A percentile compares a stretch with the other conserved stretches of the same genome.
phyloP scores from a whole-genome alignment of 2,888 invertebrate species.

The Polydrusus cervinus region DNA sequence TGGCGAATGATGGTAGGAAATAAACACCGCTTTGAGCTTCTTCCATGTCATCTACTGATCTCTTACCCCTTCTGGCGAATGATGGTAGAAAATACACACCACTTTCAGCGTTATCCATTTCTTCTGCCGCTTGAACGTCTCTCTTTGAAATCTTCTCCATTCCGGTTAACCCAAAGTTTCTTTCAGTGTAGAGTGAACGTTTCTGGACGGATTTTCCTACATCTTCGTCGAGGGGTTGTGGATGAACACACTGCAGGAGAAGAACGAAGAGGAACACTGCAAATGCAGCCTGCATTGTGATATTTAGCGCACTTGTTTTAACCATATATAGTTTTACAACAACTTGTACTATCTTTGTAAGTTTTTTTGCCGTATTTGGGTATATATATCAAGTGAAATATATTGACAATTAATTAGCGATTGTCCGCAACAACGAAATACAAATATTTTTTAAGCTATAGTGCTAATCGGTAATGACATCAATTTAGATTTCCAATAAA shows the following conservation, averaged over 20 bases:
- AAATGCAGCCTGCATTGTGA: slow-evolving; percentile 47
- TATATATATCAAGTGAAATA: slow-evolving; percentile 2
- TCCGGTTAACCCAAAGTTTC: slow-evolving; percentile 42
- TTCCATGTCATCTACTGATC: slow-evolving; percentile 53
- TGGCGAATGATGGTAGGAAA: slow-evolving; percentile 53
- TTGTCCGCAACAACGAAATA: slow-evolving; percentile 1
- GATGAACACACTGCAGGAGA: slow-evolving; percentile 1
- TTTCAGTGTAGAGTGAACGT: slow-evolving; percentile 52
- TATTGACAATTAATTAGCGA: slow-evolving; percentile 17
- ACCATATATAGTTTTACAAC: neutral
- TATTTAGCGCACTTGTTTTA: neutral
- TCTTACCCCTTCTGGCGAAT: slow-evolving; percentile 44
- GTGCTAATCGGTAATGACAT: slow-evolving; percentile 20
- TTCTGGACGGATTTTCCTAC: slow-evolving; percentile 42
- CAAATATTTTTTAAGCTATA: slow-evolving; percentile 16
- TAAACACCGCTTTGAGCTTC: slow-evolving; percentile 54
- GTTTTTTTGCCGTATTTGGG: slow-evolving; percentile 8
- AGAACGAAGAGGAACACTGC: slow-evolving; percentile 42
- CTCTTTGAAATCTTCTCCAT: slow-evolving; percentile 52
- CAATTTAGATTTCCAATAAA: slow-evolving; percentile 20
- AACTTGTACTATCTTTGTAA: neutral
- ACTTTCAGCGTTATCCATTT: slow-evolving; percentile 40
- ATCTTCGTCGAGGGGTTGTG: slow-evolving; percentile 28
- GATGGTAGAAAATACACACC: slow-evolving; percentile 45
- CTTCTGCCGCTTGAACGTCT: slow-evolving; percentile 31